phyloP scores from a whole-genome alignment of 2,888 invertebrate genomes.

The Drosophila barbarae region DNA sequence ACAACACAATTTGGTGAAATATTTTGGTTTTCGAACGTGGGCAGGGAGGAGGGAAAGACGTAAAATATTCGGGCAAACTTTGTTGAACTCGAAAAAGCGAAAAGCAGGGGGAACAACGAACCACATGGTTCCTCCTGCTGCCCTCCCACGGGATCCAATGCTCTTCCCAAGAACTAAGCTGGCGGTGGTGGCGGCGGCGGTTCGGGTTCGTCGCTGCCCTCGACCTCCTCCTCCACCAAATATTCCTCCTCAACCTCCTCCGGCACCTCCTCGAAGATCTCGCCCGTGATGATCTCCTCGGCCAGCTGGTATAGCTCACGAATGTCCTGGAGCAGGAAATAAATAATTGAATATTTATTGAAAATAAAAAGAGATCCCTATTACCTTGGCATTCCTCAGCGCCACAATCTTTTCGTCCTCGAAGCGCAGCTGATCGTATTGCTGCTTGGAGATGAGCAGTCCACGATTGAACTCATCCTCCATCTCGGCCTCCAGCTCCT shows the following conservation, averaged over 20 bases:
- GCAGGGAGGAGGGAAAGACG: conserved; percentile 10
- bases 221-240: conserved; percentile 37
- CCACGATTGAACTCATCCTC: conserved; percentile 78
- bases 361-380: neutral
- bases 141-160: neutral
- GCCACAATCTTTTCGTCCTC: conserved; percentile 81
- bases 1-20: conserved; percentile 28
- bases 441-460: conserved; percentile 81
- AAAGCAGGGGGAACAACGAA: neutral
- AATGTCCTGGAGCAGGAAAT: conserved; percentile 80
- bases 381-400: conserved; percentile 81
- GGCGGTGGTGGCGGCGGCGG: neutral
- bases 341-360: neutral
- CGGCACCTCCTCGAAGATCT: conserved; percentile 50
- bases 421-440: conserved; percentile 81
- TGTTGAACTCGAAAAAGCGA: conserved; percentile 16
- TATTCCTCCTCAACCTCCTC: conserved; percentile 44
- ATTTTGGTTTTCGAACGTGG: conserved; percentile 4
- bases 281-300: conserved; percentile 82
- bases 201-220: conserved; percentile 13
- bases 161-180: neutral
- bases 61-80: conserved; percentile 34
- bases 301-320: conserved; percentile 83
- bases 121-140: neutral
- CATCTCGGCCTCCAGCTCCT: conserved; percentile 68